phyloP scores from a whole-genome alignment of 2,888 invertebrate genomes.

The Phragmatobia fuliginosa region DNA sequence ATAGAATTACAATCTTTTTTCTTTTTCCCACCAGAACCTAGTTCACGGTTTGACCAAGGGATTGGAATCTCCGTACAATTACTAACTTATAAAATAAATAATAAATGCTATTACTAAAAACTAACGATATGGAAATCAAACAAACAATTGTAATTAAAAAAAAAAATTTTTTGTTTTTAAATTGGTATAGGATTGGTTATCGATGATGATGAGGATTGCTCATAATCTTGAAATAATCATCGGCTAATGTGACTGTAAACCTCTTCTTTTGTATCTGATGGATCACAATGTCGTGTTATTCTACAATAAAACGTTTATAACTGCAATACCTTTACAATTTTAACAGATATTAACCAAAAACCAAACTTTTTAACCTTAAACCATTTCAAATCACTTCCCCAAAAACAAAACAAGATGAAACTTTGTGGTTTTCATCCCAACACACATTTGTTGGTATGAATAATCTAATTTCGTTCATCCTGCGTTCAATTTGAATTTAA shows the following conservation, averaged over 20 bases:
- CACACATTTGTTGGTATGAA: conserved; percentile 57
- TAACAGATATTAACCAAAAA: not conserved
- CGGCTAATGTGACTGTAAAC: not conserved
- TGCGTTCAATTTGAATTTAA: conserved; percentile 76
- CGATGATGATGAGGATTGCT: too few relatives aligned
- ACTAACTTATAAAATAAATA: too few relatives aligned
- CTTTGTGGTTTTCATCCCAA: conserved; percentile 24
- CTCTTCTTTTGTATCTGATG: not conserved
- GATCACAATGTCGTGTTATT: not conserved
- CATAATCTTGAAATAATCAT: not conserved
- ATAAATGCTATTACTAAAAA: too few relatives aligned
- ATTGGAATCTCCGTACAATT: too few relatives aligned
- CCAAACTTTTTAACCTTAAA: not conserved
- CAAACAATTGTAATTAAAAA: too few relatives aligned
- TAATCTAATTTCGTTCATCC: conserved; percentile 66
- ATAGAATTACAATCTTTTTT: too few relatives aligned
- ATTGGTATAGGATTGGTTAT: too few relatives aligned
- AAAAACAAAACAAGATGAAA: conserved; percentile 1
- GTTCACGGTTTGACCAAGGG: too few relatives aligned
- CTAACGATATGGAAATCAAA: too few relatives aligned
- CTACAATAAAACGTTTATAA: not conserved
- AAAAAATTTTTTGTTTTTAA: too few relatives aligned
- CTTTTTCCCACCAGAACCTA: too few relatives aligned
- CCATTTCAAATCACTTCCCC: not conserved
- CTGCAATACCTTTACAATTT: not conserved